Evolutionary conservation across 2,888 invertebrate genomes (phyloP).

Genomic region (Yponomeuta plumbellus): DNA sequence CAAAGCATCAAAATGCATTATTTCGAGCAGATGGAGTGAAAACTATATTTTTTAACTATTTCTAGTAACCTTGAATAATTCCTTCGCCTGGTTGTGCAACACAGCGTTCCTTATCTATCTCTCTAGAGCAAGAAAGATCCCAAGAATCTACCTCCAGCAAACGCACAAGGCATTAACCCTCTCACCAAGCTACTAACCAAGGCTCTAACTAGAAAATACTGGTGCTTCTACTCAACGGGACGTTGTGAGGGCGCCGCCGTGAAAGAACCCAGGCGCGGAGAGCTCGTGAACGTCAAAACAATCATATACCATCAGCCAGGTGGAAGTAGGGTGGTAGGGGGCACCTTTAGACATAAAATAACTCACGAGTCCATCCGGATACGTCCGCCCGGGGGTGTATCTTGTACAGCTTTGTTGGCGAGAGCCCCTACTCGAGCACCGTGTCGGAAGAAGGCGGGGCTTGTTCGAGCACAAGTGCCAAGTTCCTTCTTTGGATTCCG

Average conservation of each 20-base stretch:
- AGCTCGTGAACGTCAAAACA: conserved; percentile 10
- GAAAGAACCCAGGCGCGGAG: conserved; percentile 1
- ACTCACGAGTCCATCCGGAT: conserved; percentile 9
- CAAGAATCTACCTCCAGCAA: too few relatives aligned
- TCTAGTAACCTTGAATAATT: too few relatives aligned
- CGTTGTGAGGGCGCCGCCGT: not conserved
- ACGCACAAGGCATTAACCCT: too few relatives aligned
- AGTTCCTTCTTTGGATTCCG: not conserved
- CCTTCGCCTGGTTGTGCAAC: too few relatives aligned
- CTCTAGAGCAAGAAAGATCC: too few relatives aligned
- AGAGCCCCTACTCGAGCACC: not conserved
- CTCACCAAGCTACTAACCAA: not conserved
- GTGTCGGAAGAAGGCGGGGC: not conserved
- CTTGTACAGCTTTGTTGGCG: conserved; percentile 7
- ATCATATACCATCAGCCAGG: conserved; percentile 10
- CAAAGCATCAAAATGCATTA: too few relatives aligned
- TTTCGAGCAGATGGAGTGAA: too few relatives aligned
- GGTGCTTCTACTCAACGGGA: not conserved
- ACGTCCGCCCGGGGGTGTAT: conserved; percentile 2
- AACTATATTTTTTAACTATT: too few relatives aligned
- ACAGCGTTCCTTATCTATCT: too few relatives aligned
- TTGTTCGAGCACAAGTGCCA: not conserved
- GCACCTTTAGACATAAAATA: not conserved
- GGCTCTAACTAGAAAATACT: not conserved
- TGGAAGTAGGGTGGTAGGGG: not conserved